A percentile compares a stretch with the other conserved stretches of the same genome.
Conservation (phyloP, 2,888 invertebrate species). For the Erannis defoliaria region DNA sequence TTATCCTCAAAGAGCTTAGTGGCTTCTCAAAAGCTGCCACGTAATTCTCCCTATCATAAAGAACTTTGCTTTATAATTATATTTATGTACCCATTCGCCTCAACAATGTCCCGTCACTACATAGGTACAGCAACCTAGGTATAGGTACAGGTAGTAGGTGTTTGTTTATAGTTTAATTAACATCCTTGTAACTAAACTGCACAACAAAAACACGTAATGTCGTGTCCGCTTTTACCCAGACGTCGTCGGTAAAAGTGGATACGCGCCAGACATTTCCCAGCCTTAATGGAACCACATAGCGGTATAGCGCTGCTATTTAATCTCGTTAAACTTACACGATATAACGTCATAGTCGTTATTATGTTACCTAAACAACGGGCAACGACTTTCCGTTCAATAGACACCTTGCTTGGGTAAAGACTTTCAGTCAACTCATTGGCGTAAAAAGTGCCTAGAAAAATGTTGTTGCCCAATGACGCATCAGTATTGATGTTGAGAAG, state of each 20-base stretch:
- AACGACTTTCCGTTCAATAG: neutral
- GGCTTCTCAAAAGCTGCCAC: too few species aligned
- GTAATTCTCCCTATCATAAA: too few species aligned
- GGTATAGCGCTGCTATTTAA: conserved; percentile 44
- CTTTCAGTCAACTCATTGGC: neutral
- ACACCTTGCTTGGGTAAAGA: neutral
- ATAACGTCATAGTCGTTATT: conserved; percentile 46
- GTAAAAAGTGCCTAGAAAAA: neutral
- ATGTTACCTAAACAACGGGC: conserved; percentile 30
- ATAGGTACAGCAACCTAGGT: too few species aligned
- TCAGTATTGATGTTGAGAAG: neutral
- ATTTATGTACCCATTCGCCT: too few species aligned
- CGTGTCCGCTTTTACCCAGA: neutral
- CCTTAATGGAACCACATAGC: conserved; percentile 69
- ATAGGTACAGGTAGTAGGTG: too few species aligned
- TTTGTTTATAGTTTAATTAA: neutral
- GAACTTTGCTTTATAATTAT: too few species aligned
- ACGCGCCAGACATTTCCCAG: conserved; percentile 65
- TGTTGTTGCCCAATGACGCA: neutral
- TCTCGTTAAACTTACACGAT: conserved; percentile 41
- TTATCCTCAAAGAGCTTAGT: too few species aligned
- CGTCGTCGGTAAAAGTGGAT: conserved; percentile 42
- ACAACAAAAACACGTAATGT: neutral
- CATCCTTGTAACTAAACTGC: neutral
- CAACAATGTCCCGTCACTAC: too few species aligned